Conservation (phyloP, 2,113 vertebrate genomes). For the Oryzias curvinotus region DNA sequence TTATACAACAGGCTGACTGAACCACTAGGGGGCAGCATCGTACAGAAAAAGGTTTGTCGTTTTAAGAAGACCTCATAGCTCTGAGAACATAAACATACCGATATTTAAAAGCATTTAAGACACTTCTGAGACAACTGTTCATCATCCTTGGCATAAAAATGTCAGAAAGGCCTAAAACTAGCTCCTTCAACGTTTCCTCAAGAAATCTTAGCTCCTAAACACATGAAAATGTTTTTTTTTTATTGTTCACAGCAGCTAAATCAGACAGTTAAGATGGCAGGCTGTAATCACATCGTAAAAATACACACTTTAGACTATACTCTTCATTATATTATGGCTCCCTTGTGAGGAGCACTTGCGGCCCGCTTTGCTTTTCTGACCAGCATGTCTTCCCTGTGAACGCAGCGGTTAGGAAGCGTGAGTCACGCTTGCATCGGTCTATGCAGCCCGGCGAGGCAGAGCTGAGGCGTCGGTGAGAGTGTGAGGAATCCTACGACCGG, state of each 20-base stretch:
- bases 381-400: neutral
- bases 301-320: slow-evolving; percentile 3
- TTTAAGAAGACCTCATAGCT: too few relatives aligned
- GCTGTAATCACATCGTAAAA: slow-evolving; percentile 24
- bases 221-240: slow-evolving; percentile 9
- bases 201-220: neutral
- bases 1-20: too few relatives aligned
- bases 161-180: too few relatives aligned
- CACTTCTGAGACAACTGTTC: too few relatives aligned
- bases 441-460: slow-evolving; percentile 24
- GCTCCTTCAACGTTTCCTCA: too few relatives aligned
- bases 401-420: slow-evolving; percentile 6
- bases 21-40: neutral
- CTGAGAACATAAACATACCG: too few relatives aligned
- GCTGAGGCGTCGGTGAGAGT: slow-evolving; percentile 41
- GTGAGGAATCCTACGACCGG: slow-evolving; percentile 49
- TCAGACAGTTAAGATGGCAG: slow-evolving; percentile 16
- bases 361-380: slow-evolving; percentile 15
- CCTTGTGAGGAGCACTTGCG: slow-evolving; percentile 6
- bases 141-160: too few relatives aligned
- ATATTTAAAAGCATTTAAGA: too few relatives aligned
- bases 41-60: neutral
- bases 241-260: slow-evolving; percentile 15
- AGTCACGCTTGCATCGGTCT: neutral
- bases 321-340: neutral